These are phyloP conservation scores for Lasioglossum albipes DNA, from an alignment of 1,140 invertebrate species.

Conservation along the genomic window DNA sequence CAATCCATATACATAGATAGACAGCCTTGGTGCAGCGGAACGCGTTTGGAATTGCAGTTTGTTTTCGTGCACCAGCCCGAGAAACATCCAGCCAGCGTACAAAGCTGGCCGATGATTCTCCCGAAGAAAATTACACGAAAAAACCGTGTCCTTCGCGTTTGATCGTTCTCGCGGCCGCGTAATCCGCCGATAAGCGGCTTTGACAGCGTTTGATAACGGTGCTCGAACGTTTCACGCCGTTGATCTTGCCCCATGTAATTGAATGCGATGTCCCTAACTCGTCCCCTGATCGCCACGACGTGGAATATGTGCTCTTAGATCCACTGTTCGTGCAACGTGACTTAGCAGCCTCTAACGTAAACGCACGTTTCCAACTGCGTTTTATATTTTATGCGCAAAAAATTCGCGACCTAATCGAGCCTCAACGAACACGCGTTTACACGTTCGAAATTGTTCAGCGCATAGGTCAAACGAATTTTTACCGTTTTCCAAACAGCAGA, in stretches of 20 bases:
- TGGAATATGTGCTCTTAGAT: constrained; percentile 38
- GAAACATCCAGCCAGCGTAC: constrained; percentile 39
- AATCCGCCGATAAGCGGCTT: constrained; percentile 39
- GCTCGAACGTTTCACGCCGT: neutral
- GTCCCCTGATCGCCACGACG: constrained; percentile 7
- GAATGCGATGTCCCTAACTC: neutral
- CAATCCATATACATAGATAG: constrained; percentile 28
- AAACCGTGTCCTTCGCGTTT: constrained; percentile 6
- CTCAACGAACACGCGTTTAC: neutral
- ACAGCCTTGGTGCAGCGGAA: constrained; percentile 3
- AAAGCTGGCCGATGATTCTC: constrained; percentile 32
- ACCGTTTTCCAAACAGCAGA: neutral
- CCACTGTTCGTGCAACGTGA: constrained; percentile 44
- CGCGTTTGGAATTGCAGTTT: constrained; percentile 25
- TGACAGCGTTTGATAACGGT: constrained; percentile 20
- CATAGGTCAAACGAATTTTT: neutral
- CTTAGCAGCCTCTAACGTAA: constrained; percentile 34
- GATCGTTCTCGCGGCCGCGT: constrained; percentile 4
- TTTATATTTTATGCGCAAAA: constrained; percentile 8
- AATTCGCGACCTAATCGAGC: neutral
- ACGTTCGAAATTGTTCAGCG: neutral
- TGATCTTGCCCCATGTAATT: constrained; percentile 1
- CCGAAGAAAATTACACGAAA: constrained; percentile 10
- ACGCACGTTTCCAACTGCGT: constrained; percentile 24
- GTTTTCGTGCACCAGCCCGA: constrained; percentile 19